These are phyloP conservation scores for Ammodytes marinus DNA, from an alignment of 2,113 vertebrate species.

Conservation along the genomic window DNA sequence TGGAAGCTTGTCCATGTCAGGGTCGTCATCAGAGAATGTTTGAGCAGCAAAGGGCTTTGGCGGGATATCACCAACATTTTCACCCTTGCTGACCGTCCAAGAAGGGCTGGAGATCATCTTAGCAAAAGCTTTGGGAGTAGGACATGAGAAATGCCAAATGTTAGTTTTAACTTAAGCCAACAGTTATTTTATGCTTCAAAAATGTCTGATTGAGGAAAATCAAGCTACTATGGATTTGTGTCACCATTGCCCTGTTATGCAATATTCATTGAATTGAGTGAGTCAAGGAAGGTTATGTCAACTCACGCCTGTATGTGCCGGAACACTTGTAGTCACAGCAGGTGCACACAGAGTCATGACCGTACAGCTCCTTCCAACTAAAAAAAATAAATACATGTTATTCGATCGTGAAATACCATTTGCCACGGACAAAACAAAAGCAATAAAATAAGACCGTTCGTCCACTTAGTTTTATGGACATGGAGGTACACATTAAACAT, in stretches of 20 bases:
- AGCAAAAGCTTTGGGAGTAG: conserved; percentile 23
- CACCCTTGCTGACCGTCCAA: conserved; percentile 54
- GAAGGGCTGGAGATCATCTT: conserved; percentile 51
- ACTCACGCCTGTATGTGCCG: conserved; percentile 41
- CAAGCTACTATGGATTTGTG: too few species aligned
- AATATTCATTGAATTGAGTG: not conserved
- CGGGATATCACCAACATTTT: too few species aligned
- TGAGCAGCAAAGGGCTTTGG: too few species aligned
- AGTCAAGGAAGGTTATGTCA: not conserved
- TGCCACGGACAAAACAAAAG: not conserved
- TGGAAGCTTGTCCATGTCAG: not conserved
- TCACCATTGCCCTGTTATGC: too few species aligned
- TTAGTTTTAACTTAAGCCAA: too few species aligned
- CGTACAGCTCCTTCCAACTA: conserved; percentile 81
- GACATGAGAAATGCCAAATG: rapidly evolving
- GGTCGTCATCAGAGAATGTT: not conserved
- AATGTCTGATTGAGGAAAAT: not conserved
- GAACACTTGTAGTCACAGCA: conserved; percentile 74
- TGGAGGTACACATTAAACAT: not conserved
- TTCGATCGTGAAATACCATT: not conserved
- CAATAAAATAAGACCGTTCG: too few species aligned
- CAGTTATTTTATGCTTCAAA: not conserved
- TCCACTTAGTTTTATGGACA: too few species aligned
- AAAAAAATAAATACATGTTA: not conserved
- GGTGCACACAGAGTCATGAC: conserved; percentile 48